Evolutionary conservation across 1,140 invertebrate species (phyloP).

Genomic region (Lordiphosa collinella): DNA sequence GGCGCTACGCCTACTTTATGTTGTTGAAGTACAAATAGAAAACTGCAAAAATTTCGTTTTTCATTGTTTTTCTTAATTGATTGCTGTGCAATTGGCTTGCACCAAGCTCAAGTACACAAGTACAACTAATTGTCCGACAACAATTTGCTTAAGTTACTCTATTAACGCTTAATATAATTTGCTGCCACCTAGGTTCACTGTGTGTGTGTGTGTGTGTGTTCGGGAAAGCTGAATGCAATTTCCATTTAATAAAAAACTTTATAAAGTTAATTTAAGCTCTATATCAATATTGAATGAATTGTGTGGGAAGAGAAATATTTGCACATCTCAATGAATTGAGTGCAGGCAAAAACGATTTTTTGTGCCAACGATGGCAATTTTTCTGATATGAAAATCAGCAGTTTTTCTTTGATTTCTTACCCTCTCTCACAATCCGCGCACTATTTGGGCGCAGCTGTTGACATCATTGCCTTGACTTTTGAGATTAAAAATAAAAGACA

Average conservation of each 20-base stretch:
- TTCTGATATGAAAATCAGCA: slow-evolving; percentile 71
- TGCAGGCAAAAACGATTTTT: slow-evolving; percentile 48
- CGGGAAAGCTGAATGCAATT: slow-evolving; percentile 48
- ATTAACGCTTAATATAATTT: slow-evolving; percentile 9
- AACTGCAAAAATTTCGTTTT: no score
- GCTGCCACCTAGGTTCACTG: slow-evolving; percentile 6
- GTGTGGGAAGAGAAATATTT: slow-evolving; percentile 28
- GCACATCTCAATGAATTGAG: slow-evolving; percentile 66
- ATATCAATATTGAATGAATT: slow-evolving; percentile 52
- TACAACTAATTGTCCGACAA: no score
- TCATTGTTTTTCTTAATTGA: not conserved
- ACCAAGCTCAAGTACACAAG: slow-evolving; percentile 29
- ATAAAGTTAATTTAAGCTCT: slow-evolving; percentile 69
- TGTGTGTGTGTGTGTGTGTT: slow-evolving; percentile 12
- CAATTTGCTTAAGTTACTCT: slow-evolving; percentile 14
- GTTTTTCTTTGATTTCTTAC: slow-evolving; percentile 56
- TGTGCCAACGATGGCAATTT: slow-evolving; percentile 66
- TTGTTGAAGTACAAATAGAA: no score
- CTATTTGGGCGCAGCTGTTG: slow-evolving; percentile 59
- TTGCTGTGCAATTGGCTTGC: slow-evolving; percentile 6
- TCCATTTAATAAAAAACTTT: slow-evolving; percentile 50
- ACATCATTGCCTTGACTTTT: slow-evolving; percentile 53
- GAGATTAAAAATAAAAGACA: slow-evolving; percentile 23
- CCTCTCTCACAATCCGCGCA: slow-evolving; percentile 1
- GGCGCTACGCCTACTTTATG: no score